Evolutionary conservation across 1,140 invertebrate species (phyloP), one percentile per base, ranked within the genome.

Genomic region (Temnothorax nylanderi): DNA sequence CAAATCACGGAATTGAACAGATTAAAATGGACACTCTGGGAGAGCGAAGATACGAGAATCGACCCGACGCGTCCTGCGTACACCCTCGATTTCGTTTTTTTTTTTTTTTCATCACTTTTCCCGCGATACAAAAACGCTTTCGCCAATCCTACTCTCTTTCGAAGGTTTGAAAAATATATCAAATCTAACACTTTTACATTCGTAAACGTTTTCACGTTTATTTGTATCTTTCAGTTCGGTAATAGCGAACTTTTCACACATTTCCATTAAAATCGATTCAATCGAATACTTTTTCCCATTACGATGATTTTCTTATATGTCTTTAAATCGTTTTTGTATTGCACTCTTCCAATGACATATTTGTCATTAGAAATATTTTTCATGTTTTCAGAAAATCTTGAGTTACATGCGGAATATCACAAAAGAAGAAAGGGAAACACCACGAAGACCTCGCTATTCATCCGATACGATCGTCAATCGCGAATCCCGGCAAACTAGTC

Each of bases 1-100:
- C 80, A 84, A 84, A 84, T 84, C 80, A 84, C 21, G 80, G 80
- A 84, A 84, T 84, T 75, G 80, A 84, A 84, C 80, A 84, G 80
- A 84, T 84, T 84, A 84, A 84, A 84, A 84, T 84, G 80, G 80
- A 84, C 80, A 84, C 34, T 75, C 80, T 49, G 69, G 54, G 54
- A 41, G 49, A 60, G 18, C 80, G 26, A 84, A 84, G 80, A 84
- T 84, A 84, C 37, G 80, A 84, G 69, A 75, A 84, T 84, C 80
- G 80, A 84, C 69, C 80, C 44, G 69, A 60, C 69, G 67, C 65
- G 41, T 69, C 21, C n/a, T 49, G 58, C 44, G 69, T 72, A 16
- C 32, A 47, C 3, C 6, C 51, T 47, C 67, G 64, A 69, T 71
- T 69, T 75, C 54, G 11, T 41, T 49, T 49, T 49, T 69, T 60